Percentiles rank a stretch among this genome's conserved stretches.
Evolutionary conservation across 2,113 vertebrate genomes (phyloP).

Genomic region (Periophthalmus modestus): DNA sequence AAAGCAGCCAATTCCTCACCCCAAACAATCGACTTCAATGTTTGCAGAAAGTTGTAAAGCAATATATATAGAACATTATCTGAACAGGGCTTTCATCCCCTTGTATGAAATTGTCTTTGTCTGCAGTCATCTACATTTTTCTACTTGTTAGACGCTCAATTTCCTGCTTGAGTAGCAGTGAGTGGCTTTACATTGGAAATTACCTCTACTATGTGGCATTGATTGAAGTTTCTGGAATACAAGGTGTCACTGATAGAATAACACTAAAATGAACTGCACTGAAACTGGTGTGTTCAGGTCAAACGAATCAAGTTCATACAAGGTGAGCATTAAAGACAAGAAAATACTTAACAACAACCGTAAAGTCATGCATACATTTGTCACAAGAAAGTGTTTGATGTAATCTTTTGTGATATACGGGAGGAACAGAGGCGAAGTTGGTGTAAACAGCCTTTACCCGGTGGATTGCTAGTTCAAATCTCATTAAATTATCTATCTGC

Average conservation of each 20-base stretch:
- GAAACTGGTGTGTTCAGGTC: not conserved
- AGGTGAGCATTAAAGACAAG: too few species aligned
- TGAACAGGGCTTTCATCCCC: constrained; percentile 3
- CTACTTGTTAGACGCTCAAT: constrained; percentile 67
- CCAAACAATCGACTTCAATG: constrained; percentile 39
- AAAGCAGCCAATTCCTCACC: constrained; percentile 32
- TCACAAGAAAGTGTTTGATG: too few species aligned
- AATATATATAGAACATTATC: constrained; percentile 33
- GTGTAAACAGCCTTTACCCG: not conserved
- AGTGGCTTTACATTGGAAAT: constrained; percentile 34
- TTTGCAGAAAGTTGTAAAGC: constrained; percentile 1
- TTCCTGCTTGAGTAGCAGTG: constrained; percentile 42
- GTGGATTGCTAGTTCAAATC: not conserved
- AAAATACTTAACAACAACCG: too few species aligned
- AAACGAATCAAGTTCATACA: not conserved
- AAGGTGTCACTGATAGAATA: not conserved
- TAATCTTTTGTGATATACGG: not conserved
- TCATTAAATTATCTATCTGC: not conserved
- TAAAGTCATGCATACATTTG: too few species aligned
- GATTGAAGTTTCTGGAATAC: constrained; percentile 16
- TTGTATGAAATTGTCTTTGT: constrained; percentile 7
- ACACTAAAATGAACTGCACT: not conserved
- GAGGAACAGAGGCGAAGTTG: not conserved
- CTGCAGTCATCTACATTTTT: constrained; percentile 58
- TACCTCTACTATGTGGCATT: constrained; percentile 41